These are phyloP conservation scores for Parapristionchus giblindavisi DNA, from an alignment of 2,888 invertebrate species.

Conservation along the genomic window DNA sequence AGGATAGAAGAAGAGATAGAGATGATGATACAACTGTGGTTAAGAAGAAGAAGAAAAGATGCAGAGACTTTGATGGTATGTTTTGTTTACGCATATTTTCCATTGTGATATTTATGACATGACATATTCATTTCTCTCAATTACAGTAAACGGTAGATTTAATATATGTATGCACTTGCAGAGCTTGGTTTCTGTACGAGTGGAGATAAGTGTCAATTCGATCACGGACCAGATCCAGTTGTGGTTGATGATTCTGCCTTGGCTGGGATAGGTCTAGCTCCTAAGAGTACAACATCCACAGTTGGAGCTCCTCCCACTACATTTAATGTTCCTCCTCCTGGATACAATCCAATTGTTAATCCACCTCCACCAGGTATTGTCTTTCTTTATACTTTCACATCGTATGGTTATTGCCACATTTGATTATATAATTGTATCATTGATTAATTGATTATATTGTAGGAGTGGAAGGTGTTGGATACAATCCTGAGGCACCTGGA, in stretches of 20 bases:
- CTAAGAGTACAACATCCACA: not conserved
- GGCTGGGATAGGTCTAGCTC: conserved; percentile 44
- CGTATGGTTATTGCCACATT: not conserved
- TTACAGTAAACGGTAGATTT: not conserved
- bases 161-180: conserved; percentile 72
- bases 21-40: too few relatives aligned
- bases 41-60: conserved; percentile 73
- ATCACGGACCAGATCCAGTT: conserved; percentile 95
- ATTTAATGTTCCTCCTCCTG: conserved; percentile 51
- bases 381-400: not conserved
- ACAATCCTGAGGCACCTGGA: conserved; percentile 68
- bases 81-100: not conserved
- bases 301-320: not conserved
- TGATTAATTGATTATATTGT: conserved; percentile 6
- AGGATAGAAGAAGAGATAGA: conserved; percentile 47
- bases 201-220: conserved; percentile 94
- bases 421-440: not conserved
- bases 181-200: conserved; percentile 95
- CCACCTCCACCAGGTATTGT: conserved; percentile 55
- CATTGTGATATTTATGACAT: not conserved
- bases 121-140: not conserved
- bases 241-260: conserved; percentile 77
- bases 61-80: conserved; percentile 87
- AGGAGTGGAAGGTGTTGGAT: conserved; percentile 47
- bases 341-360: conserved; percentile 48